A percentile compares a stretch with the other conserved stretches of the same genome.
phyloP scores from a whole-genome alignment of 2,888 invertebrate species.

The Villa cingulata region DNA sequence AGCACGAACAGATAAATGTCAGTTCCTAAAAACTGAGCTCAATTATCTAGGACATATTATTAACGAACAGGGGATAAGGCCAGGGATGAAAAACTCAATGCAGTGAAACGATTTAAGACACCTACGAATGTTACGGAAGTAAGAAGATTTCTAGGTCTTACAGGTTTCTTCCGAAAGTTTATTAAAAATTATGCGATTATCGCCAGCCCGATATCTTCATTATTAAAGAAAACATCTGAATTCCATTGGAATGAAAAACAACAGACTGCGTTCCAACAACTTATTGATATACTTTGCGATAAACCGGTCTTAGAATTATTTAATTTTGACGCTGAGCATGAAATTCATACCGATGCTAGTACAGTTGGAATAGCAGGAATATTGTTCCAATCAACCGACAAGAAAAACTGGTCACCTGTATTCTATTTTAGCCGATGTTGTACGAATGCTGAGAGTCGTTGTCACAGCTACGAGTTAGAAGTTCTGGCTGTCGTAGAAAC shows the following conservation, averaged over 20 bases:
- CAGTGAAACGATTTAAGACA: constrained; percentile 12
- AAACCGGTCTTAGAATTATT: constrained; percentile 20
- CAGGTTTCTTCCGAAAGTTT: constrained; percentile 20
- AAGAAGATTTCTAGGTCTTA: constrained; percentile 19
- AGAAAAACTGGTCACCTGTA: background rate
- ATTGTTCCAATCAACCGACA: background rate
- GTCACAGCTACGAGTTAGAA: constrained; percentile 5
- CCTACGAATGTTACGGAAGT: constrained; percentile 17
- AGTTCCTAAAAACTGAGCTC: constrained; percentile 12
- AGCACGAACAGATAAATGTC: constrained; percentile 8
- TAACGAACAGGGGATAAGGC: constrained; percentile 14
- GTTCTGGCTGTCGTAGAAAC: constrained; percentile 11
- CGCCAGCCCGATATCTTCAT: constrained; percentile 15
- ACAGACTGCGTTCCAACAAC: constrained; percentile 16
- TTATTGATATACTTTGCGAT: constrained; percentile 16
- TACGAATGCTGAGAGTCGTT: constrained; percentile 8
- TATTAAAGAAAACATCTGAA: constrained; percentile 9
- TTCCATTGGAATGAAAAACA: constrained; percentile 17
- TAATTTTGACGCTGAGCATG: constrained; percentile 7
- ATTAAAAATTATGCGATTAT: constrained; percentile 14
- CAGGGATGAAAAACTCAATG: constrained; percentile 16
- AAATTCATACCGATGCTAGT: constrained; percentile 7
- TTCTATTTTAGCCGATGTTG: constrained; percentile 1
- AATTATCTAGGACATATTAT: constrained; percentile 17
- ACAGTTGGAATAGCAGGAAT: constrained; percentile 1